A percentile compares a stretch with the other conserved stretches of the same genome.
phyloP scores from a whole-genome alignment of 2,797 vertebrate genomes.

The Tympanoctomys barrerae region DNA sequence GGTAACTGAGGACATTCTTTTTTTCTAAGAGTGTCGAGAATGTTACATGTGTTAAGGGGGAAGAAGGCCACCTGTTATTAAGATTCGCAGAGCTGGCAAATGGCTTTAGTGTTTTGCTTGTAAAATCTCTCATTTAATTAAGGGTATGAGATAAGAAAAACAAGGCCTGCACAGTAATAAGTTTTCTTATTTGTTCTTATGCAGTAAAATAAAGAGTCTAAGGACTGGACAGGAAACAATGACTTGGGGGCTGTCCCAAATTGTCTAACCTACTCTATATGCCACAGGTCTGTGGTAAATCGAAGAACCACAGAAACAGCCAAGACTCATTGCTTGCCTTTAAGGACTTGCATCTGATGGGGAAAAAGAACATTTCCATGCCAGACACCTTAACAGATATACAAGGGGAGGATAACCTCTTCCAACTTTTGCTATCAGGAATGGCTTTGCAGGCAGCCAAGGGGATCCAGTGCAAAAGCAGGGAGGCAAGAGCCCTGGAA shows the following conservation, averaged over 20 bases:
- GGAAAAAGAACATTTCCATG: neutral
- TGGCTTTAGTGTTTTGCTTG: conserved; percentile 2
- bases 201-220: neutral
- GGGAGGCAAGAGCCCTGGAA: neutral
- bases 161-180: neutral
- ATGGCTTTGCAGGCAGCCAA: neutral
- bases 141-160: neutral
- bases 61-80: neutral
- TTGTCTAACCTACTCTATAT: neutral
- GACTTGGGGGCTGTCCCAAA: neutral
- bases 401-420: neutral
- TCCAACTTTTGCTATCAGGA: neutral
- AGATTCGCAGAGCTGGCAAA: neutral
- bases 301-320: neutral
- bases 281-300: neutral
- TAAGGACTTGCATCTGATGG: neutral
- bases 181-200: conserved; percentile 40
- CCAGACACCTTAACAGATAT: neutral
- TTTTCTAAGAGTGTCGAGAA: conserved; percentile 6
- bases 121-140: conserved; percentile 23
- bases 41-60: neutral
- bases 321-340: neutral
- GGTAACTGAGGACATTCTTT: neutral
- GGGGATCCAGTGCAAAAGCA: neutral
- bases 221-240: neutral